Evolutionary conservation across 1,140 invertebrate species (phyloP).

Genomic region (Sycobia sp.): DNA sequence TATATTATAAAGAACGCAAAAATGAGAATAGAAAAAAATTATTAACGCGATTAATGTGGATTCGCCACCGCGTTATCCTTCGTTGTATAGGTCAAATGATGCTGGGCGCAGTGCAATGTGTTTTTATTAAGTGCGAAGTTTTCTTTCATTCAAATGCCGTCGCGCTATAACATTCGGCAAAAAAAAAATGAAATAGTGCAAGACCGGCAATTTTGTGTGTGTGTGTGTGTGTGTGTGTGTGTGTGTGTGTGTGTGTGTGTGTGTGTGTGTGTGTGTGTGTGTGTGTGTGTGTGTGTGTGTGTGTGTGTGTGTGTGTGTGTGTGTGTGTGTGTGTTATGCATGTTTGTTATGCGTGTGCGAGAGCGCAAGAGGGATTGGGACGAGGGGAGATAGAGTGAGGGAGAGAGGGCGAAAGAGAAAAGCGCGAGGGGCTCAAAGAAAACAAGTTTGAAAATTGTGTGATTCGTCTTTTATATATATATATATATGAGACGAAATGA

Average conservation of each 20-base stretch:
- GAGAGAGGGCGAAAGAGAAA: neutral
- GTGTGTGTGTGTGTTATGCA: too few relatives aligned
- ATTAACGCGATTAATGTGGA: constrained; percentile 2
- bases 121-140: constrained; percentile 29
- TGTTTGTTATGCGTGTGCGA: too few relatives aligned
- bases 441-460: constrained; percentile 3
- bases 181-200: too few relatives aligned
- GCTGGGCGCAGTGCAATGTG: constrained; percentile 35
- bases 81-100: constrained; percentile 31
- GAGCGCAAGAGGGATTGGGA: too few relatives aligned
- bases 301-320: too few relatives aligned
- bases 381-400: neutral
- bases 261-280: too few relatives aligned
- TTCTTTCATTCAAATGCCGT: constrained; percentile 5
- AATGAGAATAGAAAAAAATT: constrained; percentile 8
- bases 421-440: constrained; percentile 11
- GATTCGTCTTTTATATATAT: constrained; percentile 5
- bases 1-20: neutral
- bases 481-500: too few relatives aligned
- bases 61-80: constrained; percentile 22
- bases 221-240: too few relatives aligned
- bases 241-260: too few relatives aligned
- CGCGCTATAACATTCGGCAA: too few relatives aligned
- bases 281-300: too few relatives aligned
- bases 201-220: too few relatives aligned